These are phyloP conservation scores for Drosophila engyochracea DNA, from an alignment of 2,888 invertebrate genomes.

Conservation along the genomic window DNA sequence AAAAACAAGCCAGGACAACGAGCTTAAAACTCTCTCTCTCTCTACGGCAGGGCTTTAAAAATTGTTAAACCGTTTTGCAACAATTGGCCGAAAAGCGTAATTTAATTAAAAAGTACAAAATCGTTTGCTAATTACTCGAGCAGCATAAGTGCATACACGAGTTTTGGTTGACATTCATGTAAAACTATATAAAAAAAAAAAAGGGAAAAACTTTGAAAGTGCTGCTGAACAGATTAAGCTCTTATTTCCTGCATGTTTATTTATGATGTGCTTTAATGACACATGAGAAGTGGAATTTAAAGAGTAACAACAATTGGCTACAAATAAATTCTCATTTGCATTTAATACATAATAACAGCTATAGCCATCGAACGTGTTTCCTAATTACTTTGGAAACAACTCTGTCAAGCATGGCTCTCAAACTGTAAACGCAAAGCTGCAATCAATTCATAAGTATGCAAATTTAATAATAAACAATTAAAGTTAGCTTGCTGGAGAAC, in stretches of 20 bases:
- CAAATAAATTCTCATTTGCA: neutral
- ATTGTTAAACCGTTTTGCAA: neutral
- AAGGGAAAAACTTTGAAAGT: neutral
- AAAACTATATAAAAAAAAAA: neutral
- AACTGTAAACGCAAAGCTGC: constrained; percentile 35
- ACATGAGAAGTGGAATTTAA: neutral
- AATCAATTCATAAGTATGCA: constrained; percentile 47
- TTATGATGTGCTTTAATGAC: neutral
- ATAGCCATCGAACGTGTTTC: neutral
- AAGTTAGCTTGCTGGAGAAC: constrained; percentile 1
- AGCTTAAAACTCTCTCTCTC: neutral
- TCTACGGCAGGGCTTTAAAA: constrained; percentile 18
- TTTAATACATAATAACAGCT: neutral
- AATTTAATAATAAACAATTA: constrained; percentile 56
- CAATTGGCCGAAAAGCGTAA: neutral
- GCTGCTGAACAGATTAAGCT: neutral
- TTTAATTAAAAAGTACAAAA: neutral
- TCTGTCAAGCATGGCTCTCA: neutral
- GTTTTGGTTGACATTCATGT: neutral
- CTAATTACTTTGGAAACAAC: neutral
- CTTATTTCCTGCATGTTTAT: neutral
- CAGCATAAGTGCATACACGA: neutral
- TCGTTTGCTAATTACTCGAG: neutral
- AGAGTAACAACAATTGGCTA: no score
- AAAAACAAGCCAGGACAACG: neutral